phyloP scores from a whole-genome alignment of 92 coral and sea anemone genomes.

The Hydrozoanthus gracilis region DNA sequence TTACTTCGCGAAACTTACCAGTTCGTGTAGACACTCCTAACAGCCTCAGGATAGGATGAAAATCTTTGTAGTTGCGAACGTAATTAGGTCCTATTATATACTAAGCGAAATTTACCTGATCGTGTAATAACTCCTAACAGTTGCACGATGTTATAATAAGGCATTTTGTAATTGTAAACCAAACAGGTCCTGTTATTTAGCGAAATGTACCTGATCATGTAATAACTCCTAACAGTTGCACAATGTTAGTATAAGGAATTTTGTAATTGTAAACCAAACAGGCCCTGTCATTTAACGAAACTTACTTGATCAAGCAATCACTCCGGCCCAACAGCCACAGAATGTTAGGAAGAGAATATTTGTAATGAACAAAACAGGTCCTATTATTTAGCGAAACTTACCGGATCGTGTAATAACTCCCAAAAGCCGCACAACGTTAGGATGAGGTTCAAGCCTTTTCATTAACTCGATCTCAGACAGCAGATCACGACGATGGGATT shows the following conservation, averaged over 20 bases:
- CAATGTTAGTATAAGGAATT: conserved; percentile 63
- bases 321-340: conserved; percentile 64
- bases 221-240: conserved; percentile 72
- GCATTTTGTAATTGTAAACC: neutral
- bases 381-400: neutral
- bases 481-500: conserved; percentile 72
- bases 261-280: neutral
- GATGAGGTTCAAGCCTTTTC: conserved; percentile 66
- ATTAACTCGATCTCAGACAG: conserved; percentile 74
- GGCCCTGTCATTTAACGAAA: neutral
- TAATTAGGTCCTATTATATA: no score
- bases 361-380: neutral
- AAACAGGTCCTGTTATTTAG: neutral
- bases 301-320: conserved; percentile 73
- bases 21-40: no score
- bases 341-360: conserved; percentile 60
- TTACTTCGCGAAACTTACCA: no score
- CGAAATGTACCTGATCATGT: conserved; percentile 67
- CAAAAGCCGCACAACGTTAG: conserved; percentile 66
- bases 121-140: conserved; percentile 74
- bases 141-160: conserved; percentile 67
- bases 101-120: conserved; percentile 56
- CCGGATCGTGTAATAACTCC: conserved; percentile 82
- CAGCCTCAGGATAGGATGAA: conserved; percentile 48
- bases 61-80: neutral